phyloP scores from a whole-genome alignment of 2,888 invertebrate species.

The Pardosa pseudoannulata region DNA sequence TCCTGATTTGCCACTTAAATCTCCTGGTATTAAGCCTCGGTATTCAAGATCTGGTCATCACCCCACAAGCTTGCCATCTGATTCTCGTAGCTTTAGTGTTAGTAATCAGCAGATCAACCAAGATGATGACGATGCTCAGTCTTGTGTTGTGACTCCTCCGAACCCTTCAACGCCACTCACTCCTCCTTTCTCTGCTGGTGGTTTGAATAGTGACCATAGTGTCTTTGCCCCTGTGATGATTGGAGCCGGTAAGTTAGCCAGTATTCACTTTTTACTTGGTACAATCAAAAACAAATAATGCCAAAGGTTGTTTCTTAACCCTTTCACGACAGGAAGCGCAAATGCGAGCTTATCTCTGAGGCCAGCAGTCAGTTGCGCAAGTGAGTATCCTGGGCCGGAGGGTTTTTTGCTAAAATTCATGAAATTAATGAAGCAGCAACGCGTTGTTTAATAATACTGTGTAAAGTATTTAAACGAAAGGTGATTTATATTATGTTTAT shows the following conservation, averaged over 20 bases:
- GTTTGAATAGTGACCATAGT: conserved; percentile 79
- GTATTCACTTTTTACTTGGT: too few species aligned
- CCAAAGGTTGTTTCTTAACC: too few species aligned
- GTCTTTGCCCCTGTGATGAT: conserved; percentile 80
- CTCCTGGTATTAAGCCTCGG: conserved; percentile 90
- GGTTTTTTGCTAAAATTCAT: too few species aligned
- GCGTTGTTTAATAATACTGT: too few species aligned
- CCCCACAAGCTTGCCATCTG: conserved; percentile 74
- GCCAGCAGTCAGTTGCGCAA: too few species aligned
- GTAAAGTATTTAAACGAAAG: too few species aligned
- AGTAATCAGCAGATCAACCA: conserved; percentile 76
- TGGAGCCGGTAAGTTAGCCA: conserved; percentile 73
- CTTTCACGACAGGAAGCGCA: too few species aligned
- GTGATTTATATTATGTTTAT: too few species aligned
- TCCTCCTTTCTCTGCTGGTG: conserved; percentile 73
- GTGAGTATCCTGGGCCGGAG: too few species aligned
- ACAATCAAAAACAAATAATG: too few species aligned
- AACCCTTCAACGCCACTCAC: conserved; percentile 79
- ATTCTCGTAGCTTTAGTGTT: conserved; percentile 72
- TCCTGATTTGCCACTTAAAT: conserved; percentile 90
- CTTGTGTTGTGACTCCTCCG: conserved; percentile 75
- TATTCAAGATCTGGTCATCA: conserved; percentile 75
- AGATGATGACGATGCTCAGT: conserved; percentile 77
- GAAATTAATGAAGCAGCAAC: too few species aligned
- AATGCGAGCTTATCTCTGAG: too few species aligned